phyloP scores from a whole-genome alignment of 2,113 vertebrate genomes.

The Sitta europaea region DNA sequence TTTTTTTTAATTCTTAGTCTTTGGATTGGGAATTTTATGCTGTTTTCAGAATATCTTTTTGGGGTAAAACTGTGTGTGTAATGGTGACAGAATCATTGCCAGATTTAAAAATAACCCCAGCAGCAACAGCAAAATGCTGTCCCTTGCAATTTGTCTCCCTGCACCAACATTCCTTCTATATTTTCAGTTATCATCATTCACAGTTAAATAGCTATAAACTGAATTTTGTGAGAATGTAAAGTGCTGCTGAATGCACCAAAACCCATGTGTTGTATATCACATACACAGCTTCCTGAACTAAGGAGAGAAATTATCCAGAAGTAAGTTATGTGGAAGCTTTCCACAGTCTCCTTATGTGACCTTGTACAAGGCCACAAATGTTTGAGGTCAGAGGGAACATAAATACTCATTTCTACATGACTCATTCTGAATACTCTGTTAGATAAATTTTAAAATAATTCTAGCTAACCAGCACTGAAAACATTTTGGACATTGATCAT shows the following conservation, averaged over 20 bases:
- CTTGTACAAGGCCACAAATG: constrained; percentile 69
- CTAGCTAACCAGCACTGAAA: constrained; percentile 67
- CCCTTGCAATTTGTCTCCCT: constrained; percentile 24
- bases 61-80: neutral
- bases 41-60: neutral
- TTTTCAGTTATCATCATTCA: constrained; percentile 58
- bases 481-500: constrained; percentile 29
- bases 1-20: neutral
- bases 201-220: constrained; percentile 56
- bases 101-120: constrained; percentile 53
- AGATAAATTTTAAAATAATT: constrained; percentile 67
- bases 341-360: constrained; percentile 81
- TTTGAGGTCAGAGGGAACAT: constrained; percentile 76
- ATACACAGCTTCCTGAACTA: constrained; percentile 42
- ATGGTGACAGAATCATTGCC: constrained; percentile 22
- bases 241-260: constrained; percentile 27
- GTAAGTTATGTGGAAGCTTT: constrained; percentile 75
- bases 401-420: constrained; percentile 72
- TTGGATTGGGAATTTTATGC: neutral
- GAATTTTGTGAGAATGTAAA: constrained; percentile 46
- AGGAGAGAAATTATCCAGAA: constrained; percentile 62
- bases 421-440: constrained; percentile 61
- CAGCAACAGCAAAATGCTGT: constrained; percentile 44
- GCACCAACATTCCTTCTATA: neutral
- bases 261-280: constrained; percentile 58